Evolutionary conservation across 2,797 vertebrate species (phyloP), one percentile per base, ranked within the genome.

Genomic region (Poeciliopsis presidionis): DNA sequence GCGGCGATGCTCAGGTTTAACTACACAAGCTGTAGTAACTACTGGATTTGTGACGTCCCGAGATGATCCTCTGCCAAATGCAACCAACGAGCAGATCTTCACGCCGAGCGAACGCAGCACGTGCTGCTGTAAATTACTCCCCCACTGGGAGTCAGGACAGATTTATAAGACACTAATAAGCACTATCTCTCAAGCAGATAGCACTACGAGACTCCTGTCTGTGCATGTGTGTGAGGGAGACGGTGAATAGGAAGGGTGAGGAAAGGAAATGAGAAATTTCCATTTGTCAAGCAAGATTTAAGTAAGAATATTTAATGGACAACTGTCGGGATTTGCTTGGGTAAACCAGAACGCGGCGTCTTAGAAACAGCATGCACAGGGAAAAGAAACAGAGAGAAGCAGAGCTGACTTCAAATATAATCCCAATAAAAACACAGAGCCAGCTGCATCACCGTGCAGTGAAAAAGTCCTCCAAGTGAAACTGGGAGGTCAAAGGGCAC

Each of bases 141-240:
- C 86, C 88, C 80, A 46, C 74, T 81, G 86, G 86, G 86, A 89
- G 86, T 82, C 75, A 67, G 74, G 67, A 73, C 80, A 90, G 93
- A 94, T 94, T 94, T 93, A 93, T 89, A 84, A 83, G 84, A 86
- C 20, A 86, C 87, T 93, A 91, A 93, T 91, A 93, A 92, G 87
- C 89, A 88, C 85, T 81, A 91, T 92, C 88, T 91, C 73, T 81
- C 51, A 78, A 43, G 73, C 73, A 86, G 81, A 90, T 92, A 81
- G 82, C 76, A 63, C 76, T 76, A 5, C 72, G 76, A 67, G 59
- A 79, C n/a, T 59, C 36, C 73, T 79, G 77, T 80, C 75, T 67
- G 69, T 41, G 57, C 79, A 76, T 82, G 59, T 79, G 82, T 43
- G 72, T 63, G n/a, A 73, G 69, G 39, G 53, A 33, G 65, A 75